A percentile compares a stretch with the other conserved stretches of the same genome.
These are phyloP conservation scores for Macrobrachium rosenbergii DNA, from an alignment of 1,140 invertebrate genomes.

Conservation along the genomic window DNA sequence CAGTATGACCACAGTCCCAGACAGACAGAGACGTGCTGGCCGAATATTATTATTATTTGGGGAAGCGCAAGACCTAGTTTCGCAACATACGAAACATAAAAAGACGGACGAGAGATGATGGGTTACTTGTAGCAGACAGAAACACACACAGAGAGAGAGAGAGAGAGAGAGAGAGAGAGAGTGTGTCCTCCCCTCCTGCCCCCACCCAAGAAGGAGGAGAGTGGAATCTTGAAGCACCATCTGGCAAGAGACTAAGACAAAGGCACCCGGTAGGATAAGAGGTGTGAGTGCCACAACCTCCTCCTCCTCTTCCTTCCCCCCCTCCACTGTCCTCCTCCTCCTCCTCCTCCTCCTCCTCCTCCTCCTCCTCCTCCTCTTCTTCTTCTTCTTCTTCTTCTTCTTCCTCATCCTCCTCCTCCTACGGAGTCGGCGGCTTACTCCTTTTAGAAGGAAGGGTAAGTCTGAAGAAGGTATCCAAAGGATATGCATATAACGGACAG, in stretches of 20 bases:
- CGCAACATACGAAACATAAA: background rate
- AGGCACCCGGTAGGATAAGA: slow-evolving; percentile 5
- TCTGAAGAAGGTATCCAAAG: too few relatives aligned
- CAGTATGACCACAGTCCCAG: too few relatives aligned
- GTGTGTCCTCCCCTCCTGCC: background rate
- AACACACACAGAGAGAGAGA: slow-evolving; percentile 36
- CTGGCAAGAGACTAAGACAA: slow-evolving; percentile 48
- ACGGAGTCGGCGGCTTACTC: too few relatives aligned
- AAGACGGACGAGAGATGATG: background rate
- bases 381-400: background rate
- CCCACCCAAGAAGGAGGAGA: too few relatives aligned
- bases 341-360: slow-evolving; percentile 13
- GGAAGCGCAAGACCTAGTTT: too few relatives aligned
- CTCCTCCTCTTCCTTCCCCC: background rate
- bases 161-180: slow-evolving; percentile 21
- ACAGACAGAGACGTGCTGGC: too few relatives aligned
- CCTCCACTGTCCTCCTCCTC: background rate
- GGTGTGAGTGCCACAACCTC: background rate
- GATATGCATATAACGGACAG: too few relatives aligned
- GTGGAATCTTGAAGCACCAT: slow-evolving; percentile 29
- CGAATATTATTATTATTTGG: too few relatives aligned
- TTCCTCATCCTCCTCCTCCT: background rate
- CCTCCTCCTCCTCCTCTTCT: slow-evolving; percentile 9
- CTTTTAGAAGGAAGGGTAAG: too few relatives aligned
- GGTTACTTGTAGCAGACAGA: background rate